Base-by-base conservation (phyloP, 1,140 invertebrate species). In the Dreissena rostriformis region DNA sequence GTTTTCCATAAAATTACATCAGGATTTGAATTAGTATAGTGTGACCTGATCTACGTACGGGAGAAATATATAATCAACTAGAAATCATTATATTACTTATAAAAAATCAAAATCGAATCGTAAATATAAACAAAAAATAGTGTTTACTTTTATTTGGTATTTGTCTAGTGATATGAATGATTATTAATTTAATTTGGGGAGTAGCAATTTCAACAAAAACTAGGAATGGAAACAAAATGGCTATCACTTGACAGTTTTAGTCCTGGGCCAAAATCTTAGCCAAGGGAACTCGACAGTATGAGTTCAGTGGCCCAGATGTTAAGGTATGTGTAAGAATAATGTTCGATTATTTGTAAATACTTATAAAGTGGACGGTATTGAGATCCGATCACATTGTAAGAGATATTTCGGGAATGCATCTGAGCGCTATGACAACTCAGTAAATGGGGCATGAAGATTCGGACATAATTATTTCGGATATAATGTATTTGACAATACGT, bases 261-360 rank as follows among this genome's bases (percentile, higher is more conserved):
- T 67, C 66, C 68, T 75, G 68, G 67, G 82, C 63, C 73, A 52
- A 55, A 75, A 71, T 76, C 55, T 61, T 70, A 84, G 82, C 73
- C 82, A 61, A 77, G 63, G 77, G 75, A 77, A 78, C 82, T 84
- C 82, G 52, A 63, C 83, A 89, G 57, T 68, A 90, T 90, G 89
- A 90, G 88, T 86, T 87, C 89, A 86, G 88, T 86, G 82, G 85
- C 88, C 78, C 89, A 90, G 76, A 87, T 89, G 70, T 86, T 90
- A 83, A 89, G 87, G 89, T 90, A 87, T 55, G 70, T 82, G 51
- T n/a, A 61, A 67, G 12, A 6, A n/a, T 61, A 6, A 24, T 61
- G 2, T 24, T 61, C 22, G 17, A 61, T 61, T n/a, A n/a, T 61
- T 61, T 61, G 57, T n/a, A 61, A 5, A 5, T 11, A n/a, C 22